These are phyloP conservation scores for Apotomis capreana DNA, from an alignment of 2,888 invertebrate species.

Conservation along the genomic window DNA sequence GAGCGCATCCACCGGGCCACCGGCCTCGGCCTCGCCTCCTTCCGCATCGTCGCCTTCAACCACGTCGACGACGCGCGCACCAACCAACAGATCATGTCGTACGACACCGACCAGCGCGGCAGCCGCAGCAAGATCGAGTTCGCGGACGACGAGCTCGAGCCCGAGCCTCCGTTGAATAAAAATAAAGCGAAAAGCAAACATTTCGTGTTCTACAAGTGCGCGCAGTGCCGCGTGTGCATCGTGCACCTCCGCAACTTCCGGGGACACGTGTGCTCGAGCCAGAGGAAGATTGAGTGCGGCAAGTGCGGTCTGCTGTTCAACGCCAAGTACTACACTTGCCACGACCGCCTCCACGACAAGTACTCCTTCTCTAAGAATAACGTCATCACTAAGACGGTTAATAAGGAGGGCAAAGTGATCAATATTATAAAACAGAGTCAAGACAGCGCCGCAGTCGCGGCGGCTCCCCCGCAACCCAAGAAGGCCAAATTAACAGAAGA, in stretches of 20 bases:
- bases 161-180: not conserved
- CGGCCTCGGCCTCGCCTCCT: slow-evolving; percentile 31
- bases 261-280: slow-evolving; percentile 27
- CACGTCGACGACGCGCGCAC: slow-evolving; percentile 37
- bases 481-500: not conserved
- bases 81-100: slow-evolving; percentile 41
- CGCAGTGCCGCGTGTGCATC: not conserved
- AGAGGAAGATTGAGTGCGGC: not conserved
- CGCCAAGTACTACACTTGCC: not conserved
- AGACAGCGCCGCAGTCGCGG: not conserved
- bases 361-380: slow-evolving; percentile 13
- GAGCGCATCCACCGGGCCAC: slow-evolving; percentile 43
- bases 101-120: not conserved
- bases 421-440: slow-evolving; percentile 17
- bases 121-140: slow-evolving; percentile 16
- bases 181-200: slow-evolving; percentile 6
- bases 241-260: not conserved
- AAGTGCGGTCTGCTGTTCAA: slow-evolving; percentile 3
- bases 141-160: not conserved
- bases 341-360: not conserved
- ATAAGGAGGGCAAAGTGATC: slow-evolving; percentile 9
- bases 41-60: slow-evolving; percentile 49
- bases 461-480: not conserved
- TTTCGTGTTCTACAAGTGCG: slow-evolving; percentile 32
- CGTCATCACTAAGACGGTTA: slow-evolving; percentile 21